These are phyloP conservation scores for Grammomys surdaster DNA, from an alignment of 2,113 vertebrate species.

Conservation along the genomic window DNA sequence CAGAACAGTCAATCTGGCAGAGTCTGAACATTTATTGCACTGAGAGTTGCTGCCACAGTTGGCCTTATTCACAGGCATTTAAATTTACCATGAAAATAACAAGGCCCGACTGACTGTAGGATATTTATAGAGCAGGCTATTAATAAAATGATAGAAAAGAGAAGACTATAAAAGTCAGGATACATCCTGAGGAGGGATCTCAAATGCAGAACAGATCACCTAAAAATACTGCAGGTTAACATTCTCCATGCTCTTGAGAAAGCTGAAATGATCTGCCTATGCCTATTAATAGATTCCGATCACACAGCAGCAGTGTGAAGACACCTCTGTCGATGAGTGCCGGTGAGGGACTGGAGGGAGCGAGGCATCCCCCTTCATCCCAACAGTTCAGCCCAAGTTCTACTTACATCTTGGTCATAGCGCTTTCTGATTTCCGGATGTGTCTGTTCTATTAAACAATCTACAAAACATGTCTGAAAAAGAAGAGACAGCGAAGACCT, in stretches of 20 bases:
- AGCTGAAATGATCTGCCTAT: constrained; percentile 26
- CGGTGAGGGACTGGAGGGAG: constrained; percentile 7
- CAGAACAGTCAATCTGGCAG: constrained; percentile 51
- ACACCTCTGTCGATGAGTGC: neutral
- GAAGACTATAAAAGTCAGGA: constrained; percentile 46
- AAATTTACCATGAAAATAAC: constrained; percentile 72
- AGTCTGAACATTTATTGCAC: constrained; percentile 56
- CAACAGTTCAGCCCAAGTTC: constrained; percentile 29
- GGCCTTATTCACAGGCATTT: constrained; percentile 68
- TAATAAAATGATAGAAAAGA: constrained; percentile 55
- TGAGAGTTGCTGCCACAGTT: constrained; percentile 63
- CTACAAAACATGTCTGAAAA: constrained; percentile 97
- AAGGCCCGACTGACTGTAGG: constrained; percentile 41
- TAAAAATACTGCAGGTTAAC: constrained; percentile 56
- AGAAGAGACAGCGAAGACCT: constrained; percentile 8
- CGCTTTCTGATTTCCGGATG: constrained; percentile 98
- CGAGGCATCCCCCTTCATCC: neutral
- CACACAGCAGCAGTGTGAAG: neutral
- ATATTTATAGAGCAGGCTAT: constrained; percentile 66
- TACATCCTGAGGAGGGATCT: constrained; percentile 44
- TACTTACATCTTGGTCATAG: constrained; percentile 96
- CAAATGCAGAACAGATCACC: constrained; percentile 32
- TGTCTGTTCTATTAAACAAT: constrained; percentile 98
- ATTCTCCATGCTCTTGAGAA: constrained; percentile 31
- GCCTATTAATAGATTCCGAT: constrained; percentile 48